Conservation (phyloP, 2,113 vertebrate genomes). For the Tautogolabrus adspersus region DNA sequence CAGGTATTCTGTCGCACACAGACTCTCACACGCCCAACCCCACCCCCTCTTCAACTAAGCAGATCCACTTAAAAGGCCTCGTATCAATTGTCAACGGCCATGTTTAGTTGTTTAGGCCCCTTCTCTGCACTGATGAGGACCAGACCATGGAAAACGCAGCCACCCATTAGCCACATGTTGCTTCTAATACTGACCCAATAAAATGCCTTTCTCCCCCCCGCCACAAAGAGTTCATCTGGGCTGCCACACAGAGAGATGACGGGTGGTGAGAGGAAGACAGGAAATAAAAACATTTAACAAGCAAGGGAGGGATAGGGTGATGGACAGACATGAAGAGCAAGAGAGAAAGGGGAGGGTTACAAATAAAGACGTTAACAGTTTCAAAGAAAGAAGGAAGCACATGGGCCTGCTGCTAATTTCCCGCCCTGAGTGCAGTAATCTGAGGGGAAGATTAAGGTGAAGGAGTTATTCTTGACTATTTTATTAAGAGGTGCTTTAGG, state of each 20-base stretch:
- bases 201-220: conserved; percentile 63
- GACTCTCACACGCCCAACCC: conserved; percentile 27
- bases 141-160: conserved; percentile 73
- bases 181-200: conserved; percentile 79
- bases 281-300: conserved; percentile 29
- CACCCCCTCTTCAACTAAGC: conserved; percentile 28
- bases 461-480: conserved; percentile 88
- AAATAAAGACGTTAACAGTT: conserved; percentile 54
- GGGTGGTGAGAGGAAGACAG: conserved; percentile 14
- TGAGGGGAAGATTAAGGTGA: conserved; percentile 86
- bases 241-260: conserved; percentile 49
- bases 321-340: conserved; percentile 17
- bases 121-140: conserved; percentile 73
- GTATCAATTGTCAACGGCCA: conserved; percentile 76
- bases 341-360: conserved; percentile 5
- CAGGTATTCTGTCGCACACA: conserved; percentile 17
- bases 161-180: conserved; percentile 81
- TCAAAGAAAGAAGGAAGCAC: conserved; percentile 56
- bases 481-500: conserved; percentile 87
- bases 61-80: conserved; percentile 75
- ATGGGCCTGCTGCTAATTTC: conserved; percentile 85
- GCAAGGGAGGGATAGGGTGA: conserved; percentile 13
- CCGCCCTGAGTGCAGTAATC: conserved; percentile 84
- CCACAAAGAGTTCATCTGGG: conserved; percentile 64
- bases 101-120: conserved; percentile 74